Conservation (phyloP, 2,888 invertebrate genomes). For the Drosophila borborema region DNA sequence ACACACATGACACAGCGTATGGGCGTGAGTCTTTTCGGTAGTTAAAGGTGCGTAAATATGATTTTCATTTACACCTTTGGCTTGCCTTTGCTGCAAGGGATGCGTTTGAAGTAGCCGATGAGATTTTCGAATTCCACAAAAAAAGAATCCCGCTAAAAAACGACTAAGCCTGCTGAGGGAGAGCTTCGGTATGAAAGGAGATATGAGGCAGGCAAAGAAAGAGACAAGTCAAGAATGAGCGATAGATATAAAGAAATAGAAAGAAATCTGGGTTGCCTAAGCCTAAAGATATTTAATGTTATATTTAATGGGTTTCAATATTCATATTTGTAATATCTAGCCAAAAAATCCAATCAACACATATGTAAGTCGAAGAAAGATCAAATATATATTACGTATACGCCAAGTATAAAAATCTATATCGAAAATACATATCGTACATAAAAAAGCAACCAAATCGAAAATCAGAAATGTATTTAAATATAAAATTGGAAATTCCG, state of each 20-base stretch:
- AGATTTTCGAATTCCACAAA: conserved; percentile 14
- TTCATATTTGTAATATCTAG: too few species aligned
- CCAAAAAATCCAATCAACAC: too few species aligned
- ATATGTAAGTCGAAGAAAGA: too few species aligned
- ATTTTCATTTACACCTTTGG: conserved; percentile 75
- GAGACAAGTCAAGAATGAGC: neutral
- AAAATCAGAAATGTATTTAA: neutral
- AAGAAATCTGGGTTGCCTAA: neutral
- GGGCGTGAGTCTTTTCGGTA: conserved; percentile 14
- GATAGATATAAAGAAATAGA: neutral
- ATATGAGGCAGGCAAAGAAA: neutral
- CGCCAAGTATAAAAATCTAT: neutral
- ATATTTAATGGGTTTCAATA: too few species aligned
- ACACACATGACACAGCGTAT: too few species aligned
- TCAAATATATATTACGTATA: neutral
- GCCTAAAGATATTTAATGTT: too few species aligned
- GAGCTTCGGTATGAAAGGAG: neutral
- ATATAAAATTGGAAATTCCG: neutral
- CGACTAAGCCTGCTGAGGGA: too few species aligned
- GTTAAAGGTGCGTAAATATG: conserved; percentile 69
- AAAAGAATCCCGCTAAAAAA: neutral
- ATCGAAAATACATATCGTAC: neutral
- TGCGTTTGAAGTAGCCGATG: conserved; percentile 66
- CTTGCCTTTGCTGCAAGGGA: conserved; percentile 48
- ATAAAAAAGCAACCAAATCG: neutral